Base-by-base conservation (phyloP, 2,797 vertebrate species). In the Oryzias dopingdopingensis region DNA sequence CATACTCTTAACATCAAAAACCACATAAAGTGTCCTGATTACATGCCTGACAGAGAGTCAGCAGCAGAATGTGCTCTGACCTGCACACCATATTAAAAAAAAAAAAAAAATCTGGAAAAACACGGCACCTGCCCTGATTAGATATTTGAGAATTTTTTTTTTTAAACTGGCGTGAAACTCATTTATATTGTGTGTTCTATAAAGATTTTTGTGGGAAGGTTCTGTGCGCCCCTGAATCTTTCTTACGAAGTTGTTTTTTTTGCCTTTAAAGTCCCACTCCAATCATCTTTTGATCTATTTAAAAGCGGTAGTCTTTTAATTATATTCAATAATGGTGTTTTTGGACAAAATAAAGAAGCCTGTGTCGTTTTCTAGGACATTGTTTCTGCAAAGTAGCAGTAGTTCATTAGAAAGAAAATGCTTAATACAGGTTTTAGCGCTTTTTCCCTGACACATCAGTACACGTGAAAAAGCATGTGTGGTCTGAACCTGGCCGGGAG, bases 21-120 rank as follows among this genome's bases (percentile, higher is more conserved):
- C 32, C 29, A 62, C 29, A 56, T 15, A n/a, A 48, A 22, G 58
- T 32, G 20, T 54, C 42, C 24, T 60, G 42, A 53, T 61, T 65
- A 47, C 23, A 48, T 14, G 1, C 12, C 55, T 74, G 14, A 23
- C 22, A 55, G 15, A 46, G 41, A 59, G 45, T 14, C 16, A 48
- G 46, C 32, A 18, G 20, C 10, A 7, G 49, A 32, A 65, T 44
- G 5, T 3, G 49, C 45, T 57, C 37, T 29, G 57, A 62, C 53
- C 40, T 24, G 62, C 45, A 51, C 15, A 22, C 14, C 22, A 23
- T 18, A 24, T 5, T 18, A 18, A 18, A 59, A 22, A 14, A 14
- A 26, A 37, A 48, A n/a, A 43, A 18, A 22, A 49, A 42, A 26
- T 40, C 13, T 26, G 20, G 2, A 54, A 42, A 52, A 59, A 49